Evolutionary conservation across 2,888 invertebrate species (phyloP).

Genomic region (Drosophila neutralis): DNA sequence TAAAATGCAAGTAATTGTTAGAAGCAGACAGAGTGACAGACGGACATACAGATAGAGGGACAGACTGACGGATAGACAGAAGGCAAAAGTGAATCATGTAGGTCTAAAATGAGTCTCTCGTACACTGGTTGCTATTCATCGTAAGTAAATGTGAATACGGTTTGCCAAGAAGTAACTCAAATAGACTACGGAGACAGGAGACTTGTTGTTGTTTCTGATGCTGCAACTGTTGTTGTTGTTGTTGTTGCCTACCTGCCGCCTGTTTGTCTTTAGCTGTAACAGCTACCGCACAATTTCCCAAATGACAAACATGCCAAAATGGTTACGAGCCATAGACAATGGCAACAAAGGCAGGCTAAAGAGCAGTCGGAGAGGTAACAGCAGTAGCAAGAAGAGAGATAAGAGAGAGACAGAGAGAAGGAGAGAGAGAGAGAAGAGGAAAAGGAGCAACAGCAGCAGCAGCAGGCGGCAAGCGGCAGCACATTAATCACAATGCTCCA

Average conservation of each 20-base stretch:
- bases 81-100: constrained; percentile 32
- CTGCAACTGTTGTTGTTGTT: constrained; percentile 2
- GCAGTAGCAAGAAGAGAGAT: constrained; percentile 16
- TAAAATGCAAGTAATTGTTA: constrained; percentile 17
- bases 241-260: constrained; percentile 63
- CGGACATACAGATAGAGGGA: background rate
- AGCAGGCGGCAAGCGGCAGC: constrained; percentile 61
- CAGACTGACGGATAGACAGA: background rate
- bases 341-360: constrained; percentile 53
- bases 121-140: constrained; percentile 19
- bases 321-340: constrained; percentile 73
- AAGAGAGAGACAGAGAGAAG: background rate
- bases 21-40: background rate
- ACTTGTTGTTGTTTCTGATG: constrained; percentile 2
- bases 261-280: constrained; percentile 75
- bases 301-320: constrained; percentile 82
- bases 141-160: constrained; percentile 44
- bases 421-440: background rate
- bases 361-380: constrained; percentile 30
- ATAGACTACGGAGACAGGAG: constrained; percentile 26
- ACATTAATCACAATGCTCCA: constrained; percentile 79
- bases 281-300: constrained; percentile 81
- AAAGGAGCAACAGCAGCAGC: constrained; percentile 30
- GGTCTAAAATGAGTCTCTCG: constrained; percentile 13
- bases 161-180: constrained; percentile 39